phyloP scores from a whole-genome alignment of 2,888 invertebrate genomes.

The Euclidia mi region DNA sequence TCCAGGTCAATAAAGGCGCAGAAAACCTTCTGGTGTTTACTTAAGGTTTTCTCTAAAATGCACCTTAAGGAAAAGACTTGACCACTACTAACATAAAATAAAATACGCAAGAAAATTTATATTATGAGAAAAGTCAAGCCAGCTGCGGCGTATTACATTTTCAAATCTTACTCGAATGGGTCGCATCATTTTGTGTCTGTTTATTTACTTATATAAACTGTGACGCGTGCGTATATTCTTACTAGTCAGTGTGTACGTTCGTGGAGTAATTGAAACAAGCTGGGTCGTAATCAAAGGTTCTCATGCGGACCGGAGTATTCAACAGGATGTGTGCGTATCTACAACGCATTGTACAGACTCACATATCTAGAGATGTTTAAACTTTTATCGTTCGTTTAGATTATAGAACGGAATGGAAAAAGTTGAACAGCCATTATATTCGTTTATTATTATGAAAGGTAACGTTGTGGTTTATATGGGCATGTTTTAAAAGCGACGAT shows the following conservation, averaged over 20 bases:
- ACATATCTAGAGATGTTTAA: not conserved
- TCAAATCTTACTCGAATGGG: constrained; percentile 41
- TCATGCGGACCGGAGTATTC: constrained; percentile 9
- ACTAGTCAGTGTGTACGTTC: constrained; percentile 15
- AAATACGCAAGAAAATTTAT: constrained; percentile 6
- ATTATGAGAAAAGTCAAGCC: constrained; percentile 26
- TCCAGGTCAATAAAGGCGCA: too few relatives aligned
- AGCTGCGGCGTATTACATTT: constrained; percentile 33
- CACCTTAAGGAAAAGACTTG: too few relatives aligned
- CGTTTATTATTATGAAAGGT: constrained; percentile 30
- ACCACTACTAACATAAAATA: too few relatives aligned
- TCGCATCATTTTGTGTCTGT: constrained; percentile 31
- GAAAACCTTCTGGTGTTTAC: too few relatives aligned
- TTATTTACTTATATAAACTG: constrained; percentile 46
- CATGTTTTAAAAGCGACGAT: constrained; percentile 41
- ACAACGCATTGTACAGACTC: not conserved
- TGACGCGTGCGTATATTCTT: constrained; percentile 35
- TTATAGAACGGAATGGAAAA: constrained; percentile 26
- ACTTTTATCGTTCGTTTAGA: constrained; percentile 3
- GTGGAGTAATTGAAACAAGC: constrained; percentile 18
- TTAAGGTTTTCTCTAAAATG: too few relatives aligned
- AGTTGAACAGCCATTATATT: constrained; percentile 39
- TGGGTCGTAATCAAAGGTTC: constrained; percentile 18
- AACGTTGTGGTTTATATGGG: constrained; percentile 18
- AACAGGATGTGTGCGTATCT: constrained; percentile 5